Base-by-base conservation (phyloP, 2,797 vertebrate species). In the Spinibarbus caldwelli region DNA sequence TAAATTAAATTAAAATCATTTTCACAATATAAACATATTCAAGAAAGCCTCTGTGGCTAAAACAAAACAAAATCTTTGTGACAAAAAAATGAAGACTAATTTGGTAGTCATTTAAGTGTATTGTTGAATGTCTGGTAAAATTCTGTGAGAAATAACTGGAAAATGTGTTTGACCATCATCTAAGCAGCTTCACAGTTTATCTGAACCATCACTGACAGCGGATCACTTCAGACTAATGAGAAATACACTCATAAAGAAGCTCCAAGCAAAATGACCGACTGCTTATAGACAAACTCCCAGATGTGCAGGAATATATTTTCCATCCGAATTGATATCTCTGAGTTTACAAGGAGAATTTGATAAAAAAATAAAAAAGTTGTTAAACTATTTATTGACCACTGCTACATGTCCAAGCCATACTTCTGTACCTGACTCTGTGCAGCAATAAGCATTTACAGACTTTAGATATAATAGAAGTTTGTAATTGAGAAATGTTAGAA, bases 1-100 rank as follows among this genome's bases (percentile, higher is more conserved):
- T 76, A 12, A 57, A 76, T 54, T 15, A 77, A 77, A 57, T 49
- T 54, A 36, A 76, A 73, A 76, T 6, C 49, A 76, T 76, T 54
- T 23, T 76, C 49, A 54, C 29, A 54, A 54, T 6, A 38, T n/a
- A 38, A 38, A 38, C 49, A 36, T 38, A 38, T 52, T 36, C 45
- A 86, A 52, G 84, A 21, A 81, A 47, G 7, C 26, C 49, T 78
- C 26, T 36, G 36, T 85, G 3, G 45, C 23, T 45, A 57, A 10
- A n/a, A 82, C 21, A 29, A 34, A 36, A 54, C 17, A n/a, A 54
- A 26, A 59, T 52, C 21, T 31, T 85, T 12, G 43, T 62, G 2
- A 9, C 31, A 64, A 8, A 26, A 14, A 83, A 83, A 62, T 31
- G 1, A 72, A 64, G 47, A n/a, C 7, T 45, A 1, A 36, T 52